A percentile compares a stretch with the other conserved stretches of the same genome.
These are phyloP conservation scores for Magallana ariakensis DNA, from an alignment of 1,140 invertebrate species.

Conservation along the genomic window DNA sequence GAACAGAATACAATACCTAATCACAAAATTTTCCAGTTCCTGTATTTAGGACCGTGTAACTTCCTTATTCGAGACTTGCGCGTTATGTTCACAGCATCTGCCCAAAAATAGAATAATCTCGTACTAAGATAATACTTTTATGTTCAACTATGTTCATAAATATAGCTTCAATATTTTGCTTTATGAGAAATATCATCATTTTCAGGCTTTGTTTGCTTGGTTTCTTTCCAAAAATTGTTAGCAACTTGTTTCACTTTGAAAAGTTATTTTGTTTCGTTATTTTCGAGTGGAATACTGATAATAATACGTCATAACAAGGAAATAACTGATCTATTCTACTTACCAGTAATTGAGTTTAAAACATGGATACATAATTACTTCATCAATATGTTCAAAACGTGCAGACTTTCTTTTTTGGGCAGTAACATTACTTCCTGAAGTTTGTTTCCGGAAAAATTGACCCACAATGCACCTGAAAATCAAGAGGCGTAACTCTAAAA, in stretches of 20 bases:
- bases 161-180: too few species aligned
- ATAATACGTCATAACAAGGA: neutral
- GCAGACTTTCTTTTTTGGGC: slow-evolving; percentile 22
- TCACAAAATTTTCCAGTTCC: slow-evolving; percentile 20
- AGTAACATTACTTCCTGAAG: slow-evolving; percentile 27
- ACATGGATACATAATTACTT: slow-evolving; percentile 14
- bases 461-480: slow-evolving; percentile 1
- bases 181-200: too few species aligned
- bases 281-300: neutral
- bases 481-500: too few species aligned
- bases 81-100: neutral
- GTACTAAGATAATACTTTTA: too few species aligned
- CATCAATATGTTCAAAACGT: neutral
- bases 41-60: neutral
- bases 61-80: slow-evolving; percentile 16
- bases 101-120: neutral
- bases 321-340: neutral
- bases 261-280: too few species aligned
- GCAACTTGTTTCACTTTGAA: neutral
- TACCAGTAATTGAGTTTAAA: neutral
- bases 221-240: neutral
- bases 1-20: slow-evolving; percentile 8
- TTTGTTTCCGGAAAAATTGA: slow-evolving; percentile 6
- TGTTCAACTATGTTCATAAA: too few species aligned
- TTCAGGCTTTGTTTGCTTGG: too few species aligned